A percentile compares a stretch with the other conserved stretches of the same genome.
Conservation (phyloP, 2,888 invertebrate species). For the Eupithecia inturbata region DNA sequence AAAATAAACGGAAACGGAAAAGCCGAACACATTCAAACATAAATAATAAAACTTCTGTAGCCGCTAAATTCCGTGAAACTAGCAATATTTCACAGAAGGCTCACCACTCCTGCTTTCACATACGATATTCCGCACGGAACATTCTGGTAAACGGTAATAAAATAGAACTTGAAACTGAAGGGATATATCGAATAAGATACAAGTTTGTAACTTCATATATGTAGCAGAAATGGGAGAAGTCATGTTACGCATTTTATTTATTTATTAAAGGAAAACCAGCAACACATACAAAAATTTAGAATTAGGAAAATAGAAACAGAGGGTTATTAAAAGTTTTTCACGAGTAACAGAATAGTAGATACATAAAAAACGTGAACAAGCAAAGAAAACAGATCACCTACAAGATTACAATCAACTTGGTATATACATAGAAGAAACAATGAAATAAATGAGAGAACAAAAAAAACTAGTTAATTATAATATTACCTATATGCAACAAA, state of each 20-base stretch:
- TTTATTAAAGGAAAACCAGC: too few species aligned
- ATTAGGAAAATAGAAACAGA: too few species aligned
- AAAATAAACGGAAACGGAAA: constrained; percentile 26
- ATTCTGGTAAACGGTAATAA: constrained; percentile 29
- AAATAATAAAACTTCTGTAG: constrained; percentile 41
- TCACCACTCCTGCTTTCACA: constrained; percentile 36
- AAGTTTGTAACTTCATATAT: constrained; percentile 1
- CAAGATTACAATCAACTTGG: too few species aligned
- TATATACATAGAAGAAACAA: too few species aligned
- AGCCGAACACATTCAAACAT: constrained; percentile 34
- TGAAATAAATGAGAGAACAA: too few species aligned
- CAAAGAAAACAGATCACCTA: too few species aligned
- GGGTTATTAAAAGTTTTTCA: too few species aligned
- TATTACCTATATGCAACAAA: too few species aligned
- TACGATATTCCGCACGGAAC: constrained; percentile 38
- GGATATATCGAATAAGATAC: background rate
- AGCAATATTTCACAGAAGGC: constrained; percentile 41
- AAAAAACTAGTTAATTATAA: too few species aligned
- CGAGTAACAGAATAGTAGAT: too few species aligned
- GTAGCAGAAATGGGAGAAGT: background rate
- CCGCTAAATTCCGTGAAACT: constrained; percentile 34
- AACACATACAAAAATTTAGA: too few species aligned
- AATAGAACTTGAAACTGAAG: constrained; percentile 21
- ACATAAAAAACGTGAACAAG: too few species aligned
- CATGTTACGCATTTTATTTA: background rate